Percentiles rank a stretch among this genome's conserved stretches.
These are phyloP conservation scores for Ptychochromis oligacanthus DNA, from an alignment of 2,113 vertebrate genomes.

Conservation along the genomic window DNA sequence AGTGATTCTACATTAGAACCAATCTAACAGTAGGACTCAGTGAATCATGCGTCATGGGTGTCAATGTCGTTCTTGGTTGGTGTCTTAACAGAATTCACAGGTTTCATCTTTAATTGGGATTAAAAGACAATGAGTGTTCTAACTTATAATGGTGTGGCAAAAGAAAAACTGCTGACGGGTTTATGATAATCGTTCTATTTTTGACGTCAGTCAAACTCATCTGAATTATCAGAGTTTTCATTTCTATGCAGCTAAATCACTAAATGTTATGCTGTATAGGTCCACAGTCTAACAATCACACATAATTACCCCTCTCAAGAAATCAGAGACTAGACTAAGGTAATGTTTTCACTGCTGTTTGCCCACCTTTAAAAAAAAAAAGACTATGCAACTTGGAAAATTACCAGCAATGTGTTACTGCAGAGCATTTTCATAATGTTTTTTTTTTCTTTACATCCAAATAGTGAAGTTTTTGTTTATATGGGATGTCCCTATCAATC, in stretches of 20 bases:
- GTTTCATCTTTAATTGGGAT: constrained; percentile 32
- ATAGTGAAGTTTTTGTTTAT: too few relatives aligned
- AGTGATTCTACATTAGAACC: not conserved
- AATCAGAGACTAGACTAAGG: not conserved
- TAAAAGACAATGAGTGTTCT: not conserved
- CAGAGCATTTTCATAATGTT: too few relatives aligned
- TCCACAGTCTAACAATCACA: not conserved
- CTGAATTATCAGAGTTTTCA: not conserved
- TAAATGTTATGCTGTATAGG: not conserved
- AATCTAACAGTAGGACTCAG: not conserved
- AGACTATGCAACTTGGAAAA: too few relatives aligned
- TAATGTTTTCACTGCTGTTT: too few relatives aligned
- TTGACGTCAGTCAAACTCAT: too few relatives aligned
- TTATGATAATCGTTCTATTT: too few relatives aligned
- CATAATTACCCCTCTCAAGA: not conserved
- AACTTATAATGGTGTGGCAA: not conserved
- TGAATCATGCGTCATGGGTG: constrained; percentile 20
- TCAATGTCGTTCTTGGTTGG: constrained; percentile 12
- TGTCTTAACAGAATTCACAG: constrained; percentile 6
- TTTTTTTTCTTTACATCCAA: too few relatives aligned
- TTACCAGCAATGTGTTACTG: too few relatives aligned
- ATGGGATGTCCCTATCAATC: not conserved
- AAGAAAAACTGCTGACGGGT: not conserved
- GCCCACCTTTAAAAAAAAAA: too few relatives aligned
- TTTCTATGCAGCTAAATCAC: not conserved